Conservation (phyloP, 2,797 vertebrate genomes). For the Pipistrellus nathusii region DNA sequence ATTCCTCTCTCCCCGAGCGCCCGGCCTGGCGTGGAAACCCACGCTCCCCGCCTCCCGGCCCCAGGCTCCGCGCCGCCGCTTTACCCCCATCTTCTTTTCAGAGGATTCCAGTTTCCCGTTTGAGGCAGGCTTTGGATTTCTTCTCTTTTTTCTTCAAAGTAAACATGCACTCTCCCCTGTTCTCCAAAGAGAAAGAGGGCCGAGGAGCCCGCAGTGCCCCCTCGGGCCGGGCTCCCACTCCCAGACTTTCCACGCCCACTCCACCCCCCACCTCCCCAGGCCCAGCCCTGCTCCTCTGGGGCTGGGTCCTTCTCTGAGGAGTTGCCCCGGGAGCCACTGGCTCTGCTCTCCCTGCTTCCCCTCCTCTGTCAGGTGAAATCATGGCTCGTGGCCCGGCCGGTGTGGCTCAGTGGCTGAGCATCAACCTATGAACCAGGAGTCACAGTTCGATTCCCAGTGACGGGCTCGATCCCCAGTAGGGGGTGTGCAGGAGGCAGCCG, state of each 20-base stretch:
- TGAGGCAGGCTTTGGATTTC: background rate
- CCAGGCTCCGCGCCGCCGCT: fast-evolving
- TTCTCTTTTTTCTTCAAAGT: background rate
- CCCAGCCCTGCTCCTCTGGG: background rate
- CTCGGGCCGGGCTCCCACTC: background rate
- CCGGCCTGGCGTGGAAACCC: background rate
- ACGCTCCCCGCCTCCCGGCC: fast-evolving
- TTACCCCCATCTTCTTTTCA: background rate
- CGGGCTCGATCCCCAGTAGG: too few relatives aligned
- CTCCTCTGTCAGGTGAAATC: background rate
- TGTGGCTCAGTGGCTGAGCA: too few relatives aligned
- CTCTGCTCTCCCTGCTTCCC: background rate
- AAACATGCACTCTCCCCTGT: background rate
- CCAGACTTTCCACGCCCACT: too few relatives aligned
- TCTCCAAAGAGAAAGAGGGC: background rate
- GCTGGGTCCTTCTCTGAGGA: fast-evolving
- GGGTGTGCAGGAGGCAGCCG: too few relatives aligned
- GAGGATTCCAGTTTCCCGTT: background rate
- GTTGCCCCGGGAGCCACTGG: background rate
- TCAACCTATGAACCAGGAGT: too few relatives aligned
- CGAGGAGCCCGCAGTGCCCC: fast-evolving
- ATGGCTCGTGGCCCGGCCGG: background rate
- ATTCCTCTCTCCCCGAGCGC: conserved; percentile 30
- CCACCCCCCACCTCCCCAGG: fast-evolving
- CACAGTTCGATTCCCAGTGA: too few relatives aligned